phyloP scores from a whole-genome alignment of 2,888 invertebrate genomes.

The Azorinus chamasolen region DNA sequence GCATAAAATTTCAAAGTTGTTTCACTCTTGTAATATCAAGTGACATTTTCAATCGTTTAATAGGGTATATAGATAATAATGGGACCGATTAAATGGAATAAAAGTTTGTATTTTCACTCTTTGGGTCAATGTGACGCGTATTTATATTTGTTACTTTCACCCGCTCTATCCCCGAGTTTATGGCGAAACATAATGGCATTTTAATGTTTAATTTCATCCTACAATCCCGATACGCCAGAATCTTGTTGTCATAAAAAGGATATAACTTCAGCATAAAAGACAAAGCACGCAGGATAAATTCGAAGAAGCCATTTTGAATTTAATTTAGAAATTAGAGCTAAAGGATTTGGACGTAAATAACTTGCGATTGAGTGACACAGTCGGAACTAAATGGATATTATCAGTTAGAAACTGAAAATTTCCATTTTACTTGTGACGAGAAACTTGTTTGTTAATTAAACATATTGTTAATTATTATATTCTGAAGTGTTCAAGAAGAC shows the following conservation, averaged over 20 bases:
- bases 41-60: no score
- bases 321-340: conserved; percentile 47
- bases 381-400: no score
- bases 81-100: no score
- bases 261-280: conserved; percentile 64
- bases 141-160: conserved; percentile 19
- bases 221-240: conserved; percentile 58
- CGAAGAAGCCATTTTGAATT: conserved; percentile 63
- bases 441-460: no score
- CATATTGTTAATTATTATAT: no score
- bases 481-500: no score
- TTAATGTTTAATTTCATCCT: conserved; percentile 67
- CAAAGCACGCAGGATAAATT: conserved; percentile 54
- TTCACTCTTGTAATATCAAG: no score
- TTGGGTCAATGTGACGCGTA: conserved; percentile 20
- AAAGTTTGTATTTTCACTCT: background rate
- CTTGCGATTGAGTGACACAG: background rate
- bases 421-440: no score
- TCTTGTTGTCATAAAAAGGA: conserved; percentile 58
- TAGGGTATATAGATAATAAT: no score
- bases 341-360: conserved; percentile 31
- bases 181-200: conserved; percentile 58
- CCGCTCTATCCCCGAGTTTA: conserved; percentile 46
- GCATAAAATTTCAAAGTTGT: no score
- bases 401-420: no score